These are phyloP conservation scores for Syngnathus scovelli DNA, from an alignment of 2,113 vertebrate genomes.

Conservation along the genomic window DNA sequence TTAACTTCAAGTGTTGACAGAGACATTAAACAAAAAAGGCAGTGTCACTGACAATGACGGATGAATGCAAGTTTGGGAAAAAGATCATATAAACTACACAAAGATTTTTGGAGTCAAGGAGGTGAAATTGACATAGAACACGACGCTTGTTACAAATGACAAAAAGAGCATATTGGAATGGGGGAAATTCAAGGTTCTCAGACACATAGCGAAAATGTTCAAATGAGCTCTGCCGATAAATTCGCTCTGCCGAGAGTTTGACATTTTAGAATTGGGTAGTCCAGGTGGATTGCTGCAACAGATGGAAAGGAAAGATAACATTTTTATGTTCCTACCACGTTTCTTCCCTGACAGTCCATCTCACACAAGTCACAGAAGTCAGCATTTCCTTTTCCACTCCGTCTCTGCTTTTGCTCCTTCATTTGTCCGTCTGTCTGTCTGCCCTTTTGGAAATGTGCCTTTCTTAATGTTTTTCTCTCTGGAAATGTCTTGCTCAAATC, in stretches of 20 bases:
- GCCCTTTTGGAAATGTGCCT: constrained; percentile 28
- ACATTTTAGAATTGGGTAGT: constrained; percentile 2
- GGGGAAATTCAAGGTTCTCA: neutral
- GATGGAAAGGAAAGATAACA: constrained; percentile 26
- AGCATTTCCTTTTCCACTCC: constrained; percentile 26
- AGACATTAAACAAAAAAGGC: constrained; percentile 56
- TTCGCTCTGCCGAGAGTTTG: neutral
- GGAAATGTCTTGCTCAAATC: constrained; percentile 27
- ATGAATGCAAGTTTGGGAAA: constrained; percentile 18
- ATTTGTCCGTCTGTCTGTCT: constrained; percentile 2
- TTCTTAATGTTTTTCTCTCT: constrained; percentile 18
- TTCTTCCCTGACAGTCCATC: constrained; percentile 46
- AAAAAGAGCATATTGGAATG: neutral
- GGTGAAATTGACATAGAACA: constrained; percentile 8
- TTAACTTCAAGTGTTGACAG: constrained; percentile 58
- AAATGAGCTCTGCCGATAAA: constrained; percentile 3
- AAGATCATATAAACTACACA: neutral
- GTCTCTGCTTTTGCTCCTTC: constrained; percentile 45
- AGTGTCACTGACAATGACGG: constrained; percentile 30
- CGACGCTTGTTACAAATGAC: constrained; percentile 1
- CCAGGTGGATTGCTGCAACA: constrained; percentile 44
- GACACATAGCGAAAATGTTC: constrained; percentile 11
- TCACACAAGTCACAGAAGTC: constrained; percentile 42
- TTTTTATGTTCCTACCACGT: constrained; percentile 50
- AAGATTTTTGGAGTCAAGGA: constrained; percentile 4